Evolutionary conservation across 2,797 vertebrate species (phyloP), one percentile per base, ranked within the genome.

Genomic region (Toxotes lorentzi): DNA sequence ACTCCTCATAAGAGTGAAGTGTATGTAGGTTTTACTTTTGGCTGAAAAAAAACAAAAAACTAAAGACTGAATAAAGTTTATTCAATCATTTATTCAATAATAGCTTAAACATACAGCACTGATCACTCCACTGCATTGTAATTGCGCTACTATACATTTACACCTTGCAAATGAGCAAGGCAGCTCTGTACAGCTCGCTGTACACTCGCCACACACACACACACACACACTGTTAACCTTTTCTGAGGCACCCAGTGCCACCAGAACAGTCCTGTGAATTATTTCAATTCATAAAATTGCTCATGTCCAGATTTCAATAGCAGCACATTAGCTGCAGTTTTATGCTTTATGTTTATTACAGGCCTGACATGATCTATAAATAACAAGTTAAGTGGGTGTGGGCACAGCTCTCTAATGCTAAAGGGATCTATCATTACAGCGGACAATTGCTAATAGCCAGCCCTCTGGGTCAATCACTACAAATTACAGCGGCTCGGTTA

Each of bases 251-350:
- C 83, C 93, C 95, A 94, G 94, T 92, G 88, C 93, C 92, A 91
- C 96, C 95, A 95, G 95, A 96, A 95, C 94, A 96, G 95, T 95
- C 95, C 93, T 86, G 95, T 97, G 96, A 99, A 96, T 99, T 97
- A 98, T 97, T 97, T 97, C 95, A 96, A 97, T 98, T 98, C 96
- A 96, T 96, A 98, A 98, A 97, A 96, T 97, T 97, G 96, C 96
- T 95, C 95, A 94, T 97, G 97, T 99, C 97, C 96, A 96, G 96
- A 97, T 98, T 98, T 99, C 96, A 99, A 98, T 98, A 98, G 97
- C 96, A 87, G 96, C 96, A 96, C 97, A 98, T 99, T 98, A 99
- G 96, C 96, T 94, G 95, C 94, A 87, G 91, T 85, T 93, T 92
- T 91, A 93, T 91, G 96, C 96, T 96, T 97, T 96, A 97, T 97